phyloP scores from a whole-genome alignment of 1,140 invertebrate genomes.

The Proales similis region DNA sequence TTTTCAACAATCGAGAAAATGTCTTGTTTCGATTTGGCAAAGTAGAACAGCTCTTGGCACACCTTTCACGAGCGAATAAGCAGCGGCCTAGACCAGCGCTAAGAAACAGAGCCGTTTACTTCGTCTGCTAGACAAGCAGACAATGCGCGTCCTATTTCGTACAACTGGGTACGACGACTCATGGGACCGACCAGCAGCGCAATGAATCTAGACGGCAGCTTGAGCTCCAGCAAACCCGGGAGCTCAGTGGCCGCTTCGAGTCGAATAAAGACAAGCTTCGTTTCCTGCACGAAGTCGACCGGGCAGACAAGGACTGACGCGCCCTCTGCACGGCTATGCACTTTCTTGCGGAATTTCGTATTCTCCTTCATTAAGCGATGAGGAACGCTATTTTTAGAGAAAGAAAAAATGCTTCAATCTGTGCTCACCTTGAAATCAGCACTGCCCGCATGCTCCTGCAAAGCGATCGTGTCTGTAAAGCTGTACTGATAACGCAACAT shows the following conservation, averaged over 20 bases:
- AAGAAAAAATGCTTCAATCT: too few relatives aligned
- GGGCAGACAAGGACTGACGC: slow-evolving; percentile 49
- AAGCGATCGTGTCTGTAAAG: not conserved
- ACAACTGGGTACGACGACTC: slow-evolving; percentile 37
- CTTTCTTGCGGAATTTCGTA: slow-evolving; percentile 42
- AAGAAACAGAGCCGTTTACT: slow-evolving; percentile 35
- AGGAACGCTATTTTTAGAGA: not conserved
- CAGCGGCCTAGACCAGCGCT: not conserved
- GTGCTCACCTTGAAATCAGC: slow-evolving; percentile 1
- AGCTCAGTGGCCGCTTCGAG: slow-evolving; percentile 42
- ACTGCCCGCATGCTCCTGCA: not conserved
- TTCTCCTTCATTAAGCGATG: not conserved
- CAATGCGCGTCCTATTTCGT: slow-evolving; percentile 48
- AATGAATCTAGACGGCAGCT: slow-evolving; percentile 46
- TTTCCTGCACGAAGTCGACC: slow-evolving; percentile 44
- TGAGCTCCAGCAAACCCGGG: slow-evolving; percentile 48
- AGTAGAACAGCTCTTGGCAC: slow-evolving; percentile 48
- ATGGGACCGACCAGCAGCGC: slow-evolving; percentile 46
- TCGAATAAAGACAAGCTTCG: slow-evolving; percentile 45
- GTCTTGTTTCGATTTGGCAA: slow-evolving; percentile 43
- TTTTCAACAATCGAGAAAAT: slow-evolving; percentile 50
- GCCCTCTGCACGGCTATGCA: slow-evolving; percentile 48
- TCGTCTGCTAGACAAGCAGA: slow-evolving; percentile 48
- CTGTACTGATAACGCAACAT: not conserved
- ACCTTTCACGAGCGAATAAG: slow-evolving; percentile 40